Evolutionary conservation across 1,140 invertebrate species (phyloP), one percentile per base, ranked within the genome.

Genomic region (Euwallacea fornicatus): DNA sequence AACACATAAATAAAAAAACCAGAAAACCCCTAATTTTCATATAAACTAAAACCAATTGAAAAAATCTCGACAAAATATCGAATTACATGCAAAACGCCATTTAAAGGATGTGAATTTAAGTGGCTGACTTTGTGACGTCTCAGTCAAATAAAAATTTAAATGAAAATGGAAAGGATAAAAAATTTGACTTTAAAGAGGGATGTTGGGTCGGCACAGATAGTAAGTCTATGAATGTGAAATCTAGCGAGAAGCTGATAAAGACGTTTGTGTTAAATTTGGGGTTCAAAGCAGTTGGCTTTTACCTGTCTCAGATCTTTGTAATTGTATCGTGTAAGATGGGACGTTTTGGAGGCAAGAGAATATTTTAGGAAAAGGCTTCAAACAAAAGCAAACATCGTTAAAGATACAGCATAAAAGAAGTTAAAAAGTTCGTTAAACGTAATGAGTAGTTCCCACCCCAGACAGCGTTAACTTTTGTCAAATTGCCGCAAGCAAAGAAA

Each of bases 391-490:
- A 56, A 64, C 7, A 58, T 56, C 65, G 65, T 58, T 66, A 58
- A 56, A 66, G 33, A 66, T 66, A 16, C 42, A n/a, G 42, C 59
- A 64, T 42, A 65, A 66, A 64, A 65, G 69, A 72, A 72, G 71
- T 72, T 72, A 68, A 72, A 72, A 72, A 72, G 71, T 72, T 72
- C 71, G 71, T 72, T 72, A 72, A 61, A 67, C 63, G 63, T 72
- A 72, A 72, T 72, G 71, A 72, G 71, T 72, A 64, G 71, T 72
- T 72, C 33, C 59, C 60, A 68, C 71, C 71, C 71, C 71, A 72
- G 71, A 72, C 65, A 64, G 71, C 66, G 64, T 59, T 53, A 58
- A 72, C 66, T 72, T 72, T 72, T 72, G 71, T 72, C 71, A 56
- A 50, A 68, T 62, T 68, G 71, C 71, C 71, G 71, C 71, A 72